Evolutionary conservation across 2,888 invertebrate genomes (phyloP).

Genomic region (Silvanus unidentatus): DNA sequence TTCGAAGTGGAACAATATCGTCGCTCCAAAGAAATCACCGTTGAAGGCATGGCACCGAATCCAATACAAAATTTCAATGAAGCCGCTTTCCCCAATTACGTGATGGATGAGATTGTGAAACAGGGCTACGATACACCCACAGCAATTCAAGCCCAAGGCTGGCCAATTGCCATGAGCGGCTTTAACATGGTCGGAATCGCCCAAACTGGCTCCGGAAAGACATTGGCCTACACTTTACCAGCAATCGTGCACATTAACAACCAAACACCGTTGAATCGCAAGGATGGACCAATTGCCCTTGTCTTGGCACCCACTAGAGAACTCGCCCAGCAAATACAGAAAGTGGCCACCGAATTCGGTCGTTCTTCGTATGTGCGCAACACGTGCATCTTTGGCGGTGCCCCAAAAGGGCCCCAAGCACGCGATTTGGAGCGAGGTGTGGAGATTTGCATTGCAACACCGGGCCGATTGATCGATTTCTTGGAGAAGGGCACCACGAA

Average conservation of each 20-base stretch:
- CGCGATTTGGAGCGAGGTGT: conserved; percentile 66
- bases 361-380: conserved; percentile 72
- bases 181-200: conserved; percentile 84
- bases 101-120: conserved; percentile 64
- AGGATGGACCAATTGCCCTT: conserved; percentile 80
- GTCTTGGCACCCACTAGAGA: conserved; percentile 76
- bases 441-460: conserved; percentile 86
- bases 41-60: conserved; percentile 68
- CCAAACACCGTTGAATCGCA: conserved; percentile 70
- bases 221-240: conserved; percentile 75
- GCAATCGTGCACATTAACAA: conserved; percentile 86
- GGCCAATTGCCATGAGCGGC: conserved; percentile 82
- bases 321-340: conserved; percentile 76
- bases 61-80: conserved; percentile 76
- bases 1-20: conserved; percentile 71
- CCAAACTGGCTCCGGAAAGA: conserved; percentile 78
- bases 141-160: conserved; percentile 82
- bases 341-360: conserved; percentile 82
- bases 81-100: conserved; percentile 73
- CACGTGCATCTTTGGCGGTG: conserved; percentile 87
- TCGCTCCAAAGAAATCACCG: conserved; percentile 76
- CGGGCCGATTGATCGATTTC: conserved; percentile 81
- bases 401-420: conserved; percentile 80
- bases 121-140: conserved; percentile 74
- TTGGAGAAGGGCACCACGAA: conserved; percentile 69